Evolutionary conservation across 2,888 invertebrate species (phyloP), one percentile per base, ranked within the genome.

Genomic region (Amaurobius ferox): DNA sequence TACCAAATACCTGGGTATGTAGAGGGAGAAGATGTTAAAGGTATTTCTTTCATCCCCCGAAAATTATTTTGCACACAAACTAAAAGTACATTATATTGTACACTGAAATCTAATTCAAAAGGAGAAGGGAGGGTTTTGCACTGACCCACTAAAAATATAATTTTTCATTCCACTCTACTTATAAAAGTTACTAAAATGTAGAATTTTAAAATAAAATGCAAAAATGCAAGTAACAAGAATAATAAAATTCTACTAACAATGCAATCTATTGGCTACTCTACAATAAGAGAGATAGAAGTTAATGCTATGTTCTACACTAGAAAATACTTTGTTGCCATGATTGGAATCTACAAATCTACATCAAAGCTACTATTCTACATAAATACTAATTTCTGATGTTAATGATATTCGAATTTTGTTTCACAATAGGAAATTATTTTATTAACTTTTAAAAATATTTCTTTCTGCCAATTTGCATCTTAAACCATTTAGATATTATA

Each of bases 1-100:
- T 99, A 93, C 99, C 99, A 94, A 99, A 99, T 92, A 99, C 98
- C 98, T 98, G 90, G 67, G 81, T 61, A 72, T 78, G 87, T 72
- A 73, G 87, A 87, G 81, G 86, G 85, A 86, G 80, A 86, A 77
- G 61, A 81, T 74, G 88, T 88, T 88, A 88, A 86, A 79, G 40
- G 77, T 40, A 73, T 70, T 72, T 81, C 48, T 73, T 81, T 35
- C 35, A 70, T 35, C 39, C 83, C 83, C 83, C 64, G 70, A 72
- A 35, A 74, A 72, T 16, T 55, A 48, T 44, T 32, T 66, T 74
- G 66, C 7, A 73, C n/a, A n/a, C 62, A 73, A 70, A 83, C 62
- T 28, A 35, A 68, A 81, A 76, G 48, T 48, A 83, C 48, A 81
- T 9, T 55, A 73, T 26, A 48, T 30, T 26, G 28, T 83, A 72